Evolutionary conservation across 2,797 vertebrate genomes (phyloP), one percentile per base, ranked within the genome.

Genomic region (Falco concolor): DNA sequence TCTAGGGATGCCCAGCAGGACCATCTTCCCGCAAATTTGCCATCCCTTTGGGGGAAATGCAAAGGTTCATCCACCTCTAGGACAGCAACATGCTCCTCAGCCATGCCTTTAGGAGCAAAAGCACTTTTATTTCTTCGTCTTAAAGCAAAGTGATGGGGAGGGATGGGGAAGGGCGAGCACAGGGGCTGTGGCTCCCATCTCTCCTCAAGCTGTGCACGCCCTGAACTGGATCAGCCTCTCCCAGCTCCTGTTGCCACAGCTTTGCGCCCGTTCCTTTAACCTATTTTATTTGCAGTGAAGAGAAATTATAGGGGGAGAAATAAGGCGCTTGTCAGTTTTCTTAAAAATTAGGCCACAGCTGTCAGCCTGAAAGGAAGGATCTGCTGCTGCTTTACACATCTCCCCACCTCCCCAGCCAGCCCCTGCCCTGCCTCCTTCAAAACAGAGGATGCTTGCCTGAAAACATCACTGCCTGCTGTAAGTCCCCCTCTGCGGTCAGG

Each of bases 281-380:
- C 44, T 83, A 90, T 95, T 96, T 95, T 94, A 69, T 96, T 97
- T 90, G 92, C 75, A 81, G 89, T 30, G 23, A 96, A 96, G 96
- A 94, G 90, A 96, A 96, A 97, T 97, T 90, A 95, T 84, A 93
- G 95, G 95, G 96, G 84, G 89, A 91, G 95, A 97, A 97, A 95
- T 96, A 95, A 98, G 96, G 93, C 90, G 82, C 95, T 88, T 75
- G 83, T 94, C 91, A 83, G 95, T 81, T 95, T 96, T 87, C 96
- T 93, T 96, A 94, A 96, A 96, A 98, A 98, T 97, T 89, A 97
- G 98, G 98, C 96, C 97, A 97, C 97, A 98, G 97, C 98, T 98
- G 97, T 97, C 97, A 97, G 95, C 84, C 97, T 93, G 67, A 83
- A 47, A 94, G 94, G 89, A 84, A 73, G 89, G 87, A 93, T 42